Base-by-base conservation (phyloP, 2,888 invertebrate species). In the Macrophya annulata region DNA sequence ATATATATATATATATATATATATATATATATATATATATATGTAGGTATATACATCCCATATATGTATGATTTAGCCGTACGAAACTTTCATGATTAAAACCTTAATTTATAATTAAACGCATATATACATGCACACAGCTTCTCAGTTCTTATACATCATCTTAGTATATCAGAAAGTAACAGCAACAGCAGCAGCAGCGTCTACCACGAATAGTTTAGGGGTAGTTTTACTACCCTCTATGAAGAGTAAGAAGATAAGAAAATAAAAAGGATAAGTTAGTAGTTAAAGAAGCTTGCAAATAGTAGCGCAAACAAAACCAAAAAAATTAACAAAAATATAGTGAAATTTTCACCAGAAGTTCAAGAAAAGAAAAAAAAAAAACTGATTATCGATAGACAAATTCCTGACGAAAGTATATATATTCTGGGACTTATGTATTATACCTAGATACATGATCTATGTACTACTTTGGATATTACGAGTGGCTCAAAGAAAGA, bases 71-170 rank as follows among this genome's bases (percentile, higher is more conserved):
- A 87, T 88, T 88, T 88, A 12, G 88, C 88, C 88, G 89, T 87
- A 90, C 90, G 91, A 87, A 91, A 91, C 91, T 91, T 91, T 91
- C 90, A 89, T 91, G 91, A 91, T 92, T 91, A 92, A 92, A 91
- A 89, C 91, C 89, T 91, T 92, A 91, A 91, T 91, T 92, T 90
- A 87, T 90, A 91, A 92, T 91, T 91, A 91, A 91, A 91, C 88
- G 86, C 86, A 88, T 88, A 89, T 72, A 43, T 21, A 40, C 68
- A 4, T 43, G 15, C 21, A 45, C 3, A 43, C 10, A 31, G 31
- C 31, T 31, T 3, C 31, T 31, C 31, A 31, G 31, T 3, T 31
- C 31, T 31, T 31, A 21, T 12, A 4, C 25, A 62, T 25, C 25
- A 62, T 62, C 9, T 9, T 62, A 62, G 62, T 62, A 25, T 62